Base-by-base conservation (phyloP, 2,888 invertebrate genomes). In the Acanthacorydalis orientalis region DNA sequence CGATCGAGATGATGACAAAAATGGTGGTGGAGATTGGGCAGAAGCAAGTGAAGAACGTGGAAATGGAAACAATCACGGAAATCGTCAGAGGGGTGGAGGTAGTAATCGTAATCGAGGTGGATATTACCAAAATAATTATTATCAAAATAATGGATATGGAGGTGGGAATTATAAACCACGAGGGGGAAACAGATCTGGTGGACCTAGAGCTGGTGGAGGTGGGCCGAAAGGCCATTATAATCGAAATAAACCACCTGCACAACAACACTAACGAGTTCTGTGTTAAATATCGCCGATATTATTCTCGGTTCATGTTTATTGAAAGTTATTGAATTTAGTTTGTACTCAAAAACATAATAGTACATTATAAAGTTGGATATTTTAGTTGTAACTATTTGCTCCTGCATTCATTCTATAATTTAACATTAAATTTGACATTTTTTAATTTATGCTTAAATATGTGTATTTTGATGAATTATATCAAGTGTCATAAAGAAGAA, bases 21-120 rank as follows among this genome's bases (percentile, higher is more conserved):
- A 53, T 43, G 61, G 59, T 38, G 39, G 57, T 6, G 52, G 57
- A 4, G 60, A 64, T 48, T 64, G 64, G 63, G 57, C 56, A 41
- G 60, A 63, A 49, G 55, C 59, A 53, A 52, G 57, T 3, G 64
- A 64, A 31, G 47, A 46, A 34, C 32, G 43, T n/a, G 16, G 34
- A 12, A 23, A 15, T n/a, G 31, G 14, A 16, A 16, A 31, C 11
- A 9, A 16, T 7, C 42, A 37, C 9, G 37, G 42, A 4, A 47
- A 47, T 49, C 31, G 52, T 53, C 6, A 50, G 53, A 7, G 57
- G 56, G 8, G 64, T 62, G 14, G 64, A 10, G 39, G 39, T 23
- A 16, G 31, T 14, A 46, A 46, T 43, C 50, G 57, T 23, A 55
- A 53, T 45, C 57, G 55, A 47, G 49, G 51, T 44, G 46, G 46